A percentile compares a stretch with the other conserved stretches of the same genome.
Conservation (phyloP, 92 coral and sea anemone genomes). For the Ricordea florida region DNA sequence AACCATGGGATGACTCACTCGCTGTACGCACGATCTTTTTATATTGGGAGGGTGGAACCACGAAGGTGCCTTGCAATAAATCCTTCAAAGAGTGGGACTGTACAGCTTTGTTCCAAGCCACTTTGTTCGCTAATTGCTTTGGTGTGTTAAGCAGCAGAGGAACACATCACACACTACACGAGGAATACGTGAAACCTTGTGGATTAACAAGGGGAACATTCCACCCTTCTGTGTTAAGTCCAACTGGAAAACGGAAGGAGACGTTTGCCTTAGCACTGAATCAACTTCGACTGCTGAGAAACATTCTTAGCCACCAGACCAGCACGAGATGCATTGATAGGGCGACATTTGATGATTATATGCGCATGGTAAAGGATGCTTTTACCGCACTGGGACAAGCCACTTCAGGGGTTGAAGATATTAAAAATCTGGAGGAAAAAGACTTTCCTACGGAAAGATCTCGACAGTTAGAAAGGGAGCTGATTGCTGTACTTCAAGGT, state of each 20-base stretch:
- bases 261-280: slow-evolving; percentile 39
- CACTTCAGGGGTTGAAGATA: background rate
- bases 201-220: slow-evolving; percentile 8
- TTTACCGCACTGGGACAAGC: slow-evolving; percentile 14
- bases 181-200: slow-evolving; percentile 23
- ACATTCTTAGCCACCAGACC: slow-evolving; percentile 20
- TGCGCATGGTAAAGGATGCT: background rate
- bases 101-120: background rate
- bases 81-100: background rate
- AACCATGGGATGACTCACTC: background rate
- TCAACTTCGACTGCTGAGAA: slow-evolving; percentile 43
- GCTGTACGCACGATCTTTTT: background rate
- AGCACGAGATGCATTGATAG: slow-evolving; percentile 12
- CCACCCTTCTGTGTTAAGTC: slow-evolving; percentile 24
- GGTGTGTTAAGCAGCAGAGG: background rate
- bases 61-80: background rate
- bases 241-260: slow-evolving; percentile 10
- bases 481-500: slow-evolving; percentile 4
- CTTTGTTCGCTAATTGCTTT: background rate
- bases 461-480: background rate
- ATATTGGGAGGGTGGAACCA: slow-evolving; percentile 15
- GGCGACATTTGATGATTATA: slow-evolving; percentile 15
- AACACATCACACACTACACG: background rate
- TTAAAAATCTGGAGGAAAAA: background rate
- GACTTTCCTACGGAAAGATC: slow-evolving; percentile 40